Conservation (phyloP, 1,140 invertebrate species). For the Gonatopus flavifemur region DNA sequence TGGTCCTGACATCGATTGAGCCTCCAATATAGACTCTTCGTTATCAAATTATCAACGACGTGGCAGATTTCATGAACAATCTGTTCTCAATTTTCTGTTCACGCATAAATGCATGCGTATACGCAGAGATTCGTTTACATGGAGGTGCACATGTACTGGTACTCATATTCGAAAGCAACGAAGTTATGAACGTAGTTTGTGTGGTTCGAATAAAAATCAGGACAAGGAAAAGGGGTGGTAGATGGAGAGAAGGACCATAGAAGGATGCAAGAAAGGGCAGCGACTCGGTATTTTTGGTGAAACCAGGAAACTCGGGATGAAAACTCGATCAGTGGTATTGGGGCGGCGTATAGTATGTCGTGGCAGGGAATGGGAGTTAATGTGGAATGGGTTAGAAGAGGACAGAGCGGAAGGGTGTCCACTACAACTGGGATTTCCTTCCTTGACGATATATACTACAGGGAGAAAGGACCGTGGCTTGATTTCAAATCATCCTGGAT, state of each 20-base stretch:
- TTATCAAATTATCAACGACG: too few species aligned
- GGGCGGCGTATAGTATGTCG: conserved; percentile 7
- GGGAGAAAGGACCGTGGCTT: conserved; percentile 23
- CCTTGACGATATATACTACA: conserved; percentile 17
- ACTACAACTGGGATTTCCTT: conserved; percentile 31
- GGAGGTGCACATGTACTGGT: too few species aligned
- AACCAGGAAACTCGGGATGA: conserved; percentile 23
- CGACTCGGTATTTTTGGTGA: conserved; percentile 4
- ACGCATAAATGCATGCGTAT: too few species aligned
- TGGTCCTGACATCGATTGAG: too few species aligned
- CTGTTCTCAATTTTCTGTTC: too few species aligned
- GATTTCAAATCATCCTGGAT: conserved; percentile 39
- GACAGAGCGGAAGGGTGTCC: conserved; percentile 10
- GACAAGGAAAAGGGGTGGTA: conserved; percentile 7
- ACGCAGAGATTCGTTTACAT: too few species aligned
- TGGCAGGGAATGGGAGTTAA: background rate
- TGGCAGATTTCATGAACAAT: too few species aligned
- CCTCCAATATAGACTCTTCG: too few species aligned
- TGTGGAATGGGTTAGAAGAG: background rate
- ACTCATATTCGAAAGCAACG: conserved; percentile 23
- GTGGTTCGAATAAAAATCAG: conserved; percentile 41
- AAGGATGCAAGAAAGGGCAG: conserved; percentile 10
- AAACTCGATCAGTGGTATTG: conserved; percentile 37
- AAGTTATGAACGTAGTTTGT: conserved; percentile 39
- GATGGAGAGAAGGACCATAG: too few species aligned